Evolutionary conservation across 2,797 vertebrate species (phyloP).

Genomic region (Hypotaenidia okinawae): DNA sequence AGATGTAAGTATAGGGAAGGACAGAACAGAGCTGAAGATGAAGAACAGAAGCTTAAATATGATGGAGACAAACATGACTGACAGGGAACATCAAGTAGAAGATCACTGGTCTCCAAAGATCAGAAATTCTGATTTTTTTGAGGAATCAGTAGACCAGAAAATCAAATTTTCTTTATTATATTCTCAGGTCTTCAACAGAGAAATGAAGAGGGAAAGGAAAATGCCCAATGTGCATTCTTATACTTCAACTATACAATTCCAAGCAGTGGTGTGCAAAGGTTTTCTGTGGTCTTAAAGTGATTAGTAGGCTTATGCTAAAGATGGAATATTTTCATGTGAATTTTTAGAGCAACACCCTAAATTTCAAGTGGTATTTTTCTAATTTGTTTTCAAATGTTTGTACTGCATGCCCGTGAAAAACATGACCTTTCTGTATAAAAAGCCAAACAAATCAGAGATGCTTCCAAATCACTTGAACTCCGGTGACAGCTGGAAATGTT

Average conservation of each 20-base stretch:
- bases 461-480: neutral
- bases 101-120: neutral
- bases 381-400: neutral
- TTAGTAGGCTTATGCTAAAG: neutral
- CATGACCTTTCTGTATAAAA: neutral
- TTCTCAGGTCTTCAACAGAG: neutral
- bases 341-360: neutral
- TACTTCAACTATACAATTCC: neutral
- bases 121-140: neutral
- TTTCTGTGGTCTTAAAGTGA: neutral
- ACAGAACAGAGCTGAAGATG: neutral
- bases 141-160: neutral
- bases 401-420: neutral
- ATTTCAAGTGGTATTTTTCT: neutral
- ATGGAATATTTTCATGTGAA: neutral
- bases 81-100: neutral
- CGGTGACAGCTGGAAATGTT: neutral
- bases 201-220: neutral
- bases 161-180: neutral
- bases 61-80: neutral
- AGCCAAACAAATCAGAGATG: neutral
- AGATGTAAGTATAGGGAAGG: neutral
- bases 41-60: rapidly evolving
- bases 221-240: neutral
- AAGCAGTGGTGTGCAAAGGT: neutral